Percentiles rank a stretch among this genome's conserved stretches.
phyloP scores from a whole-genome alignment of 2,888 invertebrate genomes.

The Cephus pulcher region DNA sequence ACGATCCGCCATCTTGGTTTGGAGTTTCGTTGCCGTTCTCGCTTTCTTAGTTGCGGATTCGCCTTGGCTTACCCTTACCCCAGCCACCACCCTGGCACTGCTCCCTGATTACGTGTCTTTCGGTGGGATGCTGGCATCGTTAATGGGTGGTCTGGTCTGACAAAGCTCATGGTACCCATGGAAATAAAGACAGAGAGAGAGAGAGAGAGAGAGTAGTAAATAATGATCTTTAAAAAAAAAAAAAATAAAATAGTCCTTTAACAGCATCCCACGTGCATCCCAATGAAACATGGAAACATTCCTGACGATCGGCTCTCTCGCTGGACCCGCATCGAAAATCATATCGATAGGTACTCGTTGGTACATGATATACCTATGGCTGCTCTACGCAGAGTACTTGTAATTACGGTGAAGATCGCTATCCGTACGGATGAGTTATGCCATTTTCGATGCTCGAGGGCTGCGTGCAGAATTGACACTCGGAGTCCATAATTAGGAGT shows the following conservation, averaged over 20 bases:
- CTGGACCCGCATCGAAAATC: background rate
- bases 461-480: slow-evolving; percentile 37
- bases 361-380: background rate
- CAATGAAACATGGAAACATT: background rate
- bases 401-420: slow-evolving; percentile 41
- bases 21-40: background rate
- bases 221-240: background rate
- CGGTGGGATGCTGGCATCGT: background rate
- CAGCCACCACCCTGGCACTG: background rate
- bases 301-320: background rate
- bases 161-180: background rate
- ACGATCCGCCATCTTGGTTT: slow-evolving; percentile 31
- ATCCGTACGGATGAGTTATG: slow-evolving; percentile 46
- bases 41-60: slow-evolving; percentile 33
- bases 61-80: slow-evolving; percentile 6
- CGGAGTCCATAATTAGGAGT: slow-evolving; percentile 39
- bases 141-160: background rate
- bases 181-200: background rate
- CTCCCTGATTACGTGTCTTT: background rate
- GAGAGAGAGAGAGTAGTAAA: background rate
- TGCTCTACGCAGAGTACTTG: slow-evolving; percentile 23
- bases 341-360: background rate
- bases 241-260: background rate
- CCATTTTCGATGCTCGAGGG: slow-evolving; percentile 17
- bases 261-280: background rate